A percentile compares a stretch with the other conserved stretches of the same genome.
These are phyloP conservation scores for Philhelius pedissequus DNA, from an alignment of 2,888 invertebrate species.

Conservation along the genomic window DNA sequence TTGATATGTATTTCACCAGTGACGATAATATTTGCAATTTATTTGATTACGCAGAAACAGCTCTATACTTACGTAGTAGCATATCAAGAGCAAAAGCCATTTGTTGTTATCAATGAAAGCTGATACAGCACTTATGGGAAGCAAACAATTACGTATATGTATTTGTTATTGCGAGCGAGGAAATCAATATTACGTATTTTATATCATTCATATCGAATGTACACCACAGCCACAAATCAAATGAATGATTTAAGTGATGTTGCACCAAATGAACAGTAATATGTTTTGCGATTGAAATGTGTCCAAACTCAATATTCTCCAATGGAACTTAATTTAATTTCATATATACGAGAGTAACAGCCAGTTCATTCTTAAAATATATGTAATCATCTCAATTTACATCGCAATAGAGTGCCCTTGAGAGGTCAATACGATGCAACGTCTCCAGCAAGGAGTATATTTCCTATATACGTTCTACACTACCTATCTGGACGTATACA, in stretches of 20 bases:
- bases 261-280: neutral
- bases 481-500: slow-evolving; percentile 27
- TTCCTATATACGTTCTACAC: slow-evolving; percentile 28
- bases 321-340: slow-evolving; percentile 10
- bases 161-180: slow-evolving; percentile 35
- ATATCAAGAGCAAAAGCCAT: neutral
- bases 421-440: slow-evolving; percentile 41
- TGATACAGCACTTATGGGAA: slow-evolving; percentile 38
- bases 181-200: slow-evolving; percentile 38
- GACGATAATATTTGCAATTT: neutral
- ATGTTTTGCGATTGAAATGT: neutral
- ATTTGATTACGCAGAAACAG: slow-evolving; percentile 2
- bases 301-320: neutral
- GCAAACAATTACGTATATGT: slow-evolving; percentile 21
- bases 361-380: slow-evolving; percentile 32
- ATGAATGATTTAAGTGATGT: slow-evolving; percentile 9
- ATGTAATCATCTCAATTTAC: slow-evolving; percentile 44
- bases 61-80: neutral
- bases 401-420: slow-evolving; percentile 59
- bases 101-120: slow-evolving; percentile 31
- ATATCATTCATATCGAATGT: slow-evolving; percentile 20
- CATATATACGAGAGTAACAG: neutral
- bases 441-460: slow-evolving; percentile 30
- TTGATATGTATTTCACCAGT: neutral
- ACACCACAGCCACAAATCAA: slow-evolving; percentile 24